A percentile compares a stretch with the other conserved stretches of the same genome.
Conservation (phyloP, 2,888 invertebrate genomes). For the Troides helena region DNA sequence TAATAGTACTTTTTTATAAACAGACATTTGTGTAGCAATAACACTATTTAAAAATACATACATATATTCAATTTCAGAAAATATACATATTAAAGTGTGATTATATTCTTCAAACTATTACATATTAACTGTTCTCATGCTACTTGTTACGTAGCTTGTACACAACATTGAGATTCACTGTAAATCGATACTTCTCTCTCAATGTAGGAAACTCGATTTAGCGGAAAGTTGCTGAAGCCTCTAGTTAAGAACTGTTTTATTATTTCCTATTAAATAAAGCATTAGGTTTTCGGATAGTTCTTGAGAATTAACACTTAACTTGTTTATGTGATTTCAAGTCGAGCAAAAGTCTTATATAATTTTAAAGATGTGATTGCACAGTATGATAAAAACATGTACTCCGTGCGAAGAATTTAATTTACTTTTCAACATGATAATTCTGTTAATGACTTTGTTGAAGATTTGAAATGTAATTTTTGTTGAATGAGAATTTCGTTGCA, state of each 20-base stretch:
- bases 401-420: background rate
- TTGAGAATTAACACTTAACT: background rate
- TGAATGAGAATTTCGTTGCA: constrained; percentile 37
- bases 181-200: constrained; percentile 46
- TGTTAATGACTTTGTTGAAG: background rate
- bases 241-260: constrained; percentile 74
- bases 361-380: background rate
- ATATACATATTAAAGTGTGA: too few species aligned
- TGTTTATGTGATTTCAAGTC: background rate
- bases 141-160: background rate
- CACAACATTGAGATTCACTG: constrained; percentile 10
- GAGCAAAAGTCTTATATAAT: background rate
- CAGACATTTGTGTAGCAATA: too few species aligned
- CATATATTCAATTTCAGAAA: too few species aligned
- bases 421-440: background rate
- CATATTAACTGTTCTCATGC: background rate
- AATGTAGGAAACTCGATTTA: constrained; percentile 66
- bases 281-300: constrained; percentile 68
- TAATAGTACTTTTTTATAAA: too few species aligned
- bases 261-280: constrained; percentile 78
- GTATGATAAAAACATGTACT: background rate
- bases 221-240: constrained; percentile 72
- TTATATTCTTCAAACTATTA: background rate
- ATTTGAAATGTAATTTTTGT: background rate
- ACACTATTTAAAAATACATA: too few species aligned